Evolutionary conservation across 2,113 vertebrate species (phyloP), one percentile per base, ranked within the genome.

Genomic region (Nycticryphes semicollaris): DNA sequence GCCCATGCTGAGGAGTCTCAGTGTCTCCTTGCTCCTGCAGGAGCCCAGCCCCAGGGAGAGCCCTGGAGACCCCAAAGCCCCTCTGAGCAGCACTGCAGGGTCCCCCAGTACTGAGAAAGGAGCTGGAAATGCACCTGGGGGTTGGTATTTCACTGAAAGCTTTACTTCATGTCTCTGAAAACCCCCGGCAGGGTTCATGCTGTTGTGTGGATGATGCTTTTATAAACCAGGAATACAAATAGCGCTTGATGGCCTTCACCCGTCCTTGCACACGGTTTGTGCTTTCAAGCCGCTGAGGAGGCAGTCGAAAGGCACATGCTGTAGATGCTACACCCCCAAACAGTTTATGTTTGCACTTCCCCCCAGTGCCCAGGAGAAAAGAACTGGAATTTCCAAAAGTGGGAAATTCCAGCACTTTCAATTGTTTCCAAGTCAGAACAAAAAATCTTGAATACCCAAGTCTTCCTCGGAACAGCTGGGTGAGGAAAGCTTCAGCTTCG

Each of bases 361-460:
- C 78, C 41, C 28, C 76, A 75, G 60, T 11, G 9, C 68, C 82
- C 30, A 3, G 83, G 56, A 93, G 80, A 84, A 93, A 96, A 96
- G 85, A 90, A 90, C 88, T 96, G 94, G 96, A 95, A 96, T 94
- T 96, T 94, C 96, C 92, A 93, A 95, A 96, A 90, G 88, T 30
- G 88, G 96, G 96, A 94, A 97, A 87, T 97, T 95, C 96, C 96
- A 94, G 60, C 90, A 92, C 95, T 97, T 97, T 97, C 94, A 96
- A 81, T 97, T 95, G 94, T 95, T 96, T 96, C 96, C 94, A 96
- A 97, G 93, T 63, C 64, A 25, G 95, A 94, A 96, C 78, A 97
- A 88, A 90, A 95, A 63, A 54, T 50, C 7, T 41, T n/a, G 74
- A 93, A 90, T 92, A 57, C 76, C 72, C 79, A 51, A 48, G 50